Base-by-base conservation (phyloP, 2,888 invertebrate genomes). In the Punctoribates punctum region DNA sequence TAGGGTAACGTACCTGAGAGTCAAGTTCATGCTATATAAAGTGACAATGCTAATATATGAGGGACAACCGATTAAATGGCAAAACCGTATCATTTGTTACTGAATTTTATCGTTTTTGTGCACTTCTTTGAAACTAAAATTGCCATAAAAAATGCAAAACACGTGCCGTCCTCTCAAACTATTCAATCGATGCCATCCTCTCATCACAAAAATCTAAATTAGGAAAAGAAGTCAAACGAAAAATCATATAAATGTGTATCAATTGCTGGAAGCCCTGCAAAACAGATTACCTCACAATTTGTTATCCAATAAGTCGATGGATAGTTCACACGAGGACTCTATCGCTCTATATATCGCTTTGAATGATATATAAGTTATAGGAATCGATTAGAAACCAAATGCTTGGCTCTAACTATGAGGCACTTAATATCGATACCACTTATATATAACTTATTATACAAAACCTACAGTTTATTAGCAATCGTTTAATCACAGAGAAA, bases 1-100 rank as follows among this genome's bases (percentile, higher is more conserved):
- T 70, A 70, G 70, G 70, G 70, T 70, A 70, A 70, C 46, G 70
- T 46, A 70, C 70, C 67, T 70, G 70, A 70, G 46, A 70, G 38
- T 70, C 70, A 70, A 70, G 70, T 70, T 70, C 38, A 42, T 38
- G 42, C 20, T 29, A 5, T 46, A 70, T 70, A 46, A 34, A 46
- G 46, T 70, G 70, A 70, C 70, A 70, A 38, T 42, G 38, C 42
- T 67, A 38, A 67, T 38, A 67, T 67, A 67, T 38, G 67, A 20
- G 70, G 46, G 46, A 46, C 70, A 70, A 42, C 46, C 70, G 70
- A 70, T 70, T 70, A 70, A 70, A 42, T 6, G 27, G n/a, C n/a
- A 62, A 67, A 34, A n/a, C 42, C 38, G 13, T 67, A 67, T 42
- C 67, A 67, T 67, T 67, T 67, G 38, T 67, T 67, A 67, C 38